phyloP scores from a whole-genome alignment of 1,140 invertebrate species.

The Leguminivora glycinivorella region DNA sequence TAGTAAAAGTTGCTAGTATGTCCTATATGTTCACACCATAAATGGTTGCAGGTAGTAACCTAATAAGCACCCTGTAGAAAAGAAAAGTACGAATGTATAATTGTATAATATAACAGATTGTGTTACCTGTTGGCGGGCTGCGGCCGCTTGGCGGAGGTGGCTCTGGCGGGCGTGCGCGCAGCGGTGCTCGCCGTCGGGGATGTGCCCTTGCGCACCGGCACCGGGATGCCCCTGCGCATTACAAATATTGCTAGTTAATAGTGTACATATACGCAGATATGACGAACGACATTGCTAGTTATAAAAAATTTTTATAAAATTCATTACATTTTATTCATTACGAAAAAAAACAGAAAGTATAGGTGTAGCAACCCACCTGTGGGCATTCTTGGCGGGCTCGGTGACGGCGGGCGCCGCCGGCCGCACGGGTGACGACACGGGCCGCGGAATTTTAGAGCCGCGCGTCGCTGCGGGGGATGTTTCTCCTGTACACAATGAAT shows the following conservation, averaged over 20 bases:
- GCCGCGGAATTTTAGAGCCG: slow-evolving; percentile 73
- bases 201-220: slow-evolving; percentile 64
- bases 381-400: slow-evolving; percentile 67
- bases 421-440: slow-evolving; percentile 78
- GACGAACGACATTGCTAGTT: too few relatives aligned
- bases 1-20: too few relatives aligned
- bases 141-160: slow-evolving; percentile 38
- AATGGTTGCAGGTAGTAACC: too few relatives aligned
- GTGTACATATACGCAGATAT: background rate
- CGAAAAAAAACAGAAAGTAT: background rate
- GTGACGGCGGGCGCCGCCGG: slow-evolving; percentile 71
- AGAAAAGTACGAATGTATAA: too few relatives aligned
- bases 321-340: background rate
- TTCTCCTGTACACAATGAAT: slow-evolving; percentile 51
- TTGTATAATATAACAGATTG: too few relatives aligned
- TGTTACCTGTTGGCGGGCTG: slow-evolving; percentile 64
- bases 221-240: slow-evolving; percentile 60
- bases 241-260: background rate
- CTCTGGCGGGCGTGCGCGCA: background rate
- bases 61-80: too few relatives aligned
- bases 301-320: too few relatives aligned
- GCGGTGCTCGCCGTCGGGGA: slow-evolving; percentile 54
- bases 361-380: slow-evolving; percentile 48
- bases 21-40: too few relatives aligned
- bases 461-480: slow-evolving; percentile 81